Percentiles rank a stretch among this genome's conserved stretches.
phyloP scores from a whole-genome alignment of 53 echinoderm and acorn worm genomes.

The Patiria pectinifera region DNA sequence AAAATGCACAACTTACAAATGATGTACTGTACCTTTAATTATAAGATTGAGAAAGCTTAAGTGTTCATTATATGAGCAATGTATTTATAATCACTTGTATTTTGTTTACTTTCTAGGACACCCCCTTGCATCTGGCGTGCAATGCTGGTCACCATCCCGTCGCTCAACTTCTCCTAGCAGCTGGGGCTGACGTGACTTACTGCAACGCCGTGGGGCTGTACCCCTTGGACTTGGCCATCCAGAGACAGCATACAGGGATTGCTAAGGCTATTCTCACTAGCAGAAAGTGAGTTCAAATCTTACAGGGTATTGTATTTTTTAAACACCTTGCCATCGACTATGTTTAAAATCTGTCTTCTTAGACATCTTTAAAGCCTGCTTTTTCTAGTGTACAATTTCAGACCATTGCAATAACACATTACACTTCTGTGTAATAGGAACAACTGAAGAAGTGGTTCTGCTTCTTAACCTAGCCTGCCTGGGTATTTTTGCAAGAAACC shows the following conservation, averaged over 20 bases:
- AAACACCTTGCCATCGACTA: too few species aligned
- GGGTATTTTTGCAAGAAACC: too few species aligned
- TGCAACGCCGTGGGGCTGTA: slow-evolving; percentile 64
- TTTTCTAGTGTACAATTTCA: too few species aligned
- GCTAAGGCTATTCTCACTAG: slow-evolving; percentile 69
- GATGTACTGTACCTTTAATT: neutral
- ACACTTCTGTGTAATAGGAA: too few species aligned
- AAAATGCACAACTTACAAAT: too few species aligned
- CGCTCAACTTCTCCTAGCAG: slow-evolving; percentile 67
- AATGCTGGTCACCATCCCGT: slow-evolving; percentile 69
- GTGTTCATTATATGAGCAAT: neutral
- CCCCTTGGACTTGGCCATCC: slow-evolving; percentile 74
- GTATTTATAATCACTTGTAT: neutral
- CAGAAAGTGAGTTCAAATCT: slow-evolving; percentile 63
- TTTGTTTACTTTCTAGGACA: slow-evolving; percentile 60
- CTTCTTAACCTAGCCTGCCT: too few species aligned
- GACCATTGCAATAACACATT: too few species aligned
- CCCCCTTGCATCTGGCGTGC: slow-evolving; percentile 75
- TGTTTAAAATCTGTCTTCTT: too few species aligned
- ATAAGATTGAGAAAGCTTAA: neutral
- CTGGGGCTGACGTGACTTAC: slow-evolving; percentile 75
- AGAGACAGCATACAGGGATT: slow-evolving; percentile 61
- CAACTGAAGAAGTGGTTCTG: too few species aligned
- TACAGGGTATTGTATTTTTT: neutral
- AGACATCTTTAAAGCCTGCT: too few species aligned